These are phyloP conservation scores for Phymatocera aterrima DNA, from an alignment of 2,888 invertebrate species.

Conservation along the genomic window DNA sequence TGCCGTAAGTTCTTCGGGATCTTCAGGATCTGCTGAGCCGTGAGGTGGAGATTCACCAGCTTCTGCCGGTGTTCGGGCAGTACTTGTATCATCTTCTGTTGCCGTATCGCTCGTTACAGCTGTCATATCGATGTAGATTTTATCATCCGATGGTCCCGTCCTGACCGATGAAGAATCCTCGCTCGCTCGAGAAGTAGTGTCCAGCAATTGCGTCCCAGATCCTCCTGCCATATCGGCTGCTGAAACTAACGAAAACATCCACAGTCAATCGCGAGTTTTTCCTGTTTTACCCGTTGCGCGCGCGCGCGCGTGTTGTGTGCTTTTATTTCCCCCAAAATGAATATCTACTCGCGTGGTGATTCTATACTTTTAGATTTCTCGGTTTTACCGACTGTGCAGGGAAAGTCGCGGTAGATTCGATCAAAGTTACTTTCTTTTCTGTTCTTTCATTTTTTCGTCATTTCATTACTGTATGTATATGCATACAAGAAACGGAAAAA, in stretches of 20 bases:
- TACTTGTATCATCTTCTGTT: not conserved
- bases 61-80: not conserved
- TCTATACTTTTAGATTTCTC: too few species aligned
- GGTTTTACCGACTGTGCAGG: too few species aligned
- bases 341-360: too few species aligned
- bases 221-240: conserved; percentile 42
- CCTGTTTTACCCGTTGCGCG: not conserved
- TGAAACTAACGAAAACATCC: not conserved
- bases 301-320: too few species aligned
- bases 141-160: not conserved
- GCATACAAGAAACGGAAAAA: too few species aligned
- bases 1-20: not conserved
- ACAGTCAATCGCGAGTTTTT: not conserved
- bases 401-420: too few species aligned
- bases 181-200: conserved; percentile 15
- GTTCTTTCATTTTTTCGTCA: too few species aligned
- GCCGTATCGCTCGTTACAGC: not conserved
- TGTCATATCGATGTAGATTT: not conserved
- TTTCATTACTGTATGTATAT: too few species aligned
- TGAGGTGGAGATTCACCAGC: not conserved
- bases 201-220: not conserved
- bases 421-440: too few species aligned
- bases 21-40: too few species aligned
- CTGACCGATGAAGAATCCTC: conserved; percentile 19
- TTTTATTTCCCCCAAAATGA: too few species aligned